Percentiles rank a stretch among this genome's conserved stretches.
Evolutionary conservation across 2,888 invertebrate species (phyloP).

Genomic region (Melinaea menophilus): DNA sequence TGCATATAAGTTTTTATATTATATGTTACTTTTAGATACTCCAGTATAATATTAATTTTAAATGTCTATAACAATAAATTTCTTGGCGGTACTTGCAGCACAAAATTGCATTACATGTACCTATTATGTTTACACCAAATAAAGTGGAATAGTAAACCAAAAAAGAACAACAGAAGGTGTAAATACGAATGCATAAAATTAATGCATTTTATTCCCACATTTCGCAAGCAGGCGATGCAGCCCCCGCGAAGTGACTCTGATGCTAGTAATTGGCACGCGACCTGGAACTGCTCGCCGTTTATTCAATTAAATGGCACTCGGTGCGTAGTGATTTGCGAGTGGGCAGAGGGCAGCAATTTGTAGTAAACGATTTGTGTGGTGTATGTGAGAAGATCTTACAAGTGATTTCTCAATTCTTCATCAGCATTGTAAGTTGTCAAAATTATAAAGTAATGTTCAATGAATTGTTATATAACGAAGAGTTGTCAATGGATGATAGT

Average conservation of each 20-base stretch:
- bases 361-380: constrained; percentile 10
- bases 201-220: constrained; percentile 3
- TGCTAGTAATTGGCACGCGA: constrained; percentile 28
- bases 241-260: constrained; percentile 18
- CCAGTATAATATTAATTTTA: too few relatives aligned
- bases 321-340: constrained; percentile 26
- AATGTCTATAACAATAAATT: too few relatives aligned
- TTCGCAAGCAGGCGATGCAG: constrained; percentile 18
- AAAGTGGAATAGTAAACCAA: neutral
- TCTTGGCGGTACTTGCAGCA: too few relatives aligned
- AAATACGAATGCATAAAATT: neutral
- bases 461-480: too few relatives aligned
- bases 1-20: too few relatives aligned
- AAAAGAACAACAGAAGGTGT: neutral
- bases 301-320: constrained; percentile 30
- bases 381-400: too few relatives aligned
- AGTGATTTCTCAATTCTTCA: neutral
- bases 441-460: too few relatives aligned
- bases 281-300: constrained; percentile 26
- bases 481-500: too few relatives aligned
- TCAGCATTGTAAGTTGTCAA: neutral
- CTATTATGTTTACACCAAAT: neutral
- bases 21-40: too few relatives aligned
- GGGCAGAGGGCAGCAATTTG: constrained; percentile 20
- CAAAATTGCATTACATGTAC: neutral